A percentile compares a stretch with the other conserved stretches of the same genome.
Evolutionary conservation across 2,113 vertebrate genomes (phyloP).

Genomic region (Piprites chloris): DNA sequence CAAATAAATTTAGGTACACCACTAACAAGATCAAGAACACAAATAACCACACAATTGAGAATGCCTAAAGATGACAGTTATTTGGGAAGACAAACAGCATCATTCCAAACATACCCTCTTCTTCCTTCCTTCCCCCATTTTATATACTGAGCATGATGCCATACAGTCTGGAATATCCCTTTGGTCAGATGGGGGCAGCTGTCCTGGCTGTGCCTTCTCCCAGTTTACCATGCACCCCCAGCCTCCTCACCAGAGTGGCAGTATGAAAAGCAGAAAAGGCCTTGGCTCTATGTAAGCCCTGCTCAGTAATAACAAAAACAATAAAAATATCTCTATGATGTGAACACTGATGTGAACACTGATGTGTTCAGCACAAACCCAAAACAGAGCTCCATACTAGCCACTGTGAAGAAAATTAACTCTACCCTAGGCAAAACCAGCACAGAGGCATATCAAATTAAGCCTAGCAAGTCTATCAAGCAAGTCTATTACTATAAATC

Average conservation of each 20-base stretch:
- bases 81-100: background rate
- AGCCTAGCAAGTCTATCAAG: background rate
- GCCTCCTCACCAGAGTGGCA: background rate
- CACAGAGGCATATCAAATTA: background rate
- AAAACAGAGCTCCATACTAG: fast-evolving
- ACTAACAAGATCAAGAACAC: background rate
- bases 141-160: background rate
- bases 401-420: background rate
- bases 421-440: background rate
- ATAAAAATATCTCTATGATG: too few relatives aligned
- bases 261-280: background rate
- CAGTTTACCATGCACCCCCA: background rate
- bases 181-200: background rate
- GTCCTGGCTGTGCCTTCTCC: background rate
- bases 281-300: background rate
- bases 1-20: background rate
- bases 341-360: fast-evolving
- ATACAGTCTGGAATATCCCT: background rate
- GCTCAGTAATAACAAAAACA: background rate
- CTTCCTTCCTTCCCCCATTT: background rate
- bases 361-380: background rate
- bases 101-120: background rate
- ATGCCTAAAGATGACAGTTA: background rate
- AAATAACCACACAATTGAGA: background rate
- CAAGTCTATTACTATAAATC: background rate